Conservation (phyloP, 2,888 invertebrate species). For the Entomobrya multifasciata region DNA sequence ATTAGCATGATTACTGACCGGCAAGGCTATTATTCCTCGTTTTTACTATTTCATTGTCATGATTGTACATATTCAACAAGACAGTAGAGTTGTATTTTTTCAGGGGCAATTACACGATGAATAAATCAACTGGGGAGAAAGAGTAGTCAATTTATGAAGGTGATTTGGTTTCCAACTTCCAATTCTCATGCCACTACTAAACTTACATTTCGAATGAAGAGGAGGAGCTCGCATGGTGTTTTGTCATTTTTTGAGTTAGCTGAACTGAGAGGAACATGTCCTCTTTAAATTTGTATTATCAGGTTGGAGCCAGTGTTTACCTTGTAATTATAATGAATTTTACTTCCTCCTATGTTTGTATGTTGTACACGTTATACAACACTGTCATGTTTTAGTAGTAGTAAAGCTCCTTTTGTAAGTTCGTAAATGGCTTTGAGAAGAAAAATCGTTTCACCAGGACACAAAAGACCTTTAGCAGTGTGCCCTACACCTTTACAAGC, state of each 20-base stretch:
- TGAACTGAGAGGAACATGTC: conserved; percentile 12
- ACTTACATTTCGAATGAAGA: too few relatives aligned
- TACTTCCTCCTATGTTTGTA: background rate
- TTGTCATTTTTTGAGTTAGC: background rate
- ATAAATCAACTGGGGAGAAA: too few relatives aligned
- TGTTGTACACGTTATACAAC: background rate
- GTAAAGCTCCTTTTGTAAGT: background rate
- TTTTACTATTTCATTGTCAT: too few relatives aligned
- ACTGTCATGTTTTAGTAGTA: background rate
- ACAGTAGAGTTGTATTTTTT: too few relatives aligned
- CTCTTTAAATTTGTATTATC: conserved; percentile 50
- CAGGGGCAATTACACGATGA: too few relatives aligned
- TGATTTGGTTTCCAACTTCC: too few relatives aligned
- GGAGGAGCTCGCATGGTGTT: background rate
- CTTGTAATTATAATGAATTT: background rate
- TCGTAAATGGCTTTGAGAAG: background rate
- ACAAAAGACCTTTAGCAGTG: background rate
- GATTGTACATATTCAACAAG: too few relatives aligned
- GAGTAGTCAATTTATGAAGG: too few relatives aligned
- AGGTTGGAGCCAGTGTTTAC: background rate
- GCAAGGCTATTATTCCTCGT: too few relatives aligned
- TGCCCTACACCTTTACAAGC: background rate
- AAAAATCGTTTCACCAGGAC: too few relatives aligned
- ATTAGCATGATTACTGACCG: too few relatives aligned
- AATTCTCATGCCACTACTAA: too few relatives aligned